A percentile compares a stretch with the other conserved stretches of the same genome.
Evolutionary conservation across 1,140 invertebrate species (phyloP).

Genomic region (Helicorthomorpha holstii): DNA sequence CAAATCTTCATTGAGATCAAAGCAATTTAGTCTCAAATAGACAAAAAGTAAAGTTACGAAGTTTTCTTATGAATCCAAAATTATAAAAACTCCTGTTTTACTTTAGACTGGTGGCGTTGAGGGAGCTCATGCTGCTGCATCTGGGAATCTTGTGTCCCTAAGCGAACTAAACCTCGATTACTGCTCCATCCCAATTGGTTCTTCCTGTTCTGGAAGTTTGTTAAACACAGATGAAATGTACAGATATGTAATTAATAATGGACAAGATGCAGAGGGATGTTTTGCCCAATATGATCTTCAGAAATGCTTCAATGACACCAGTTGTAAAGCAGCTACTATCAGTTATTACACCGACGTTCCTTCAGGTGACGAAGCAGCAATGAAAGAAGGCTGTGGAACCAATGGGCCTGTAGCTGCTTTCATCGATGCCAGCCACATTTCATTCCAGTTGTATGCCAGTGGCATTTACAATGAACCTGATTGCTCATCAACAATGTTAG

Average conservation of each 20-base stretch:
- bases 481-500: conserved; percentile 14
- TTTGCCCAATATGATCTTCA: not conserved
- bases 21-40: too few relatives aligned
- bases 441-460: conserved; percentile 19
- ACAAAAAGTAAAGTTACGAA: too few relatives aligned
- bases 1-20: too few relatives aligned
- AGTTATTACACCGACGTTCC: not conserved
- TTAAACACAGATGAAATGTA: not conserved
- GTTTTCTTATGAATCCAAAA: too few relatives aligned
- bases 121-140: not conserved
- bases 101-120: not conserved
- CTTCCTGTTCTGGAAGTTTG: not conserved
- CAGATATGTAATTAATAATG: not conserved
- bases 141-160: not conserved
- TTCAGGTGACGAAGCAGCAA: conserved; percentile 1
- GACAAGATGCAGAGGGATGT: too few relatives aligned
- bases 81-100: too few relatives aligned
- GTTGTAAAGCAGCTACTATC: not conserved
- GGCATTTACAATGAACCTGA: conserved; percentile 16
- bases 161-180: not conserved
- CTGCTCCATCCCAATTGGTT: not conserved
- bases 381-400: conserved; percentile 22
- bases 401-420: conserved; percentile 28
- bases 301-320: not conserved
- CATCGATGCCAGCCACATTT: conserved; percentile 27